These are phyloP conservation scores for Trissolcus basalis DNA, from an alignment of 1,140 invertebrate species.

Conservation along the genomic window DNA sequence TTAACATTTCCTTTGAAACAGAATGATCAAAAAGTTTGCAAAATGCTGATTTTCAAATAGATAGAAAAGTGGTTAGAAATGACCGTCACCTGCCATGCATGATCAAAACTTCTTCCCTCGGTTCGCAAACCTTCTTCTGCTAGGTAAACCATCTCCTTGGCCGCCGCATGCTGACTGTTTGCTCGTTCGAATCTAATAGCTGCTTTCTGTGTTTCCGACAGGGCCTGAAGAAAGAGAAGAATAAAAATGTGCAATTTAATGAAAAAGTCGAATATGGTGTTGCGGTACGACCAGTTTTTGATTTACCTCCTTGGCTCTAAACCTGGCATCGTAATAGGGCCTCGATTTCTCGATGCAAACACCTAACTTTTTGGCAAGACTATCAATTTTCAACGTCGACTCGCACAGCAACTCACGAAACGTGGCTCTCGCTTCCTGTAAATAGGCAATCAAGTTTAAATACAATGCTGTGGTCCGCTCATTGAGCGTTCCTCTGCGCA, in stretches of 20 bases:
- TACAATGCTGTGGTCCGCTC: slow-evolving; percentile 25
- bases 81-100: slow-evolving; percentile 89
- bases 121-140: slow-evolving; percentile 90
- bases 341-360: slow-evolving; percentile 91
- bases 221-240: no score
- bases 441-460: slow-evolving; percentile 38
- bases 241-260: no score
- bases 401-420: slow-evolving; percentile 90
- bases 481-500: slow-evolving; percentile 28
- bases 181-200: slow-evolving; percentile 94
- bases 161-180: slow-evolving; percentile 93
- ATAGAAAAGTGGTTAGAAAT: not conserved
- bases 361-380: slow-evolving; percentile 88
- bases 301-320: slow-evolving; percentile 83
- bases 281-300: slow-evolving; percentile 8
- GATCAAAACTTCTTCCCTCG: slow-evolving; percentile 82
- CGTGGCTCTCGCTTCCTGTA: slow-evolving; percentile 87
- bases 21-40: not conserved
- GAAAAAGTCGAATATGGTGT: no score
- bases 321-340: slow-evolving; percentile 92
- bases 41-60: not conserved
- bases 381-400: slow-evolving; percentile 88
- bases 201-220: slow-evolving; percentile 85
- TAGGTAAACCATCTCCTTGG: slow-evolving; percentile 94
- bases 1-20: slow-evolving; percentile 88